Evolutionary conservation across 30 jellyfish, hydroid and myxozoan species (phyloP), one percentile per base, ranked within the genome.

Genomic region (Haliclystus octoradiatus): DNA sequence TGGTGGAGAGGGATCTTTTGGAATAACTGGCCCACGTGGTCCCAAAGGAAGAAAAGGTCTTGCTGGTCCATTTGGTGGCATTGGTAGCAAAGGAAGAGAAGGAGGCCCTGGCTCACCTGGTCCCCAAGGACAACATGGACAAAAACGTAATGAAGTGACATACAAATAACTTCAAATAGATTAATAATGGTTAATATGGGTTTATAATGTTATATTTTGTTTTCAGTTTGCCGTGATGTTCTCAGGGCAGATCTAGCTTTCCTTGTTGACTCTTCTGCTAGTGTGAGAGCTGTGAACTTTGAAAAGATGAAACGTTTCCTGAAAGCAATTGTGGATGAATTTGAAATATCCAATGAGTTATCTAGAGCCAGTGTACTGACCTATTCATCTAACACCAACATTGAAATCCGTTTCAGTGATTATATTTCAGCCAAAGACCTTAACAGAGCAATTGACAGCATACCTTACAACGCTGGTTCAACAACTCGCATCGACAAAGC

Each of bases 91-190:
- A 74, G 98, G 98, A 12, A 62, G 69, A 40, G 73, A 72, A 28
- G 98, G 98, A 14, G 68, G 28, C 9, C 78, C 63, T 5, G 92
- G 92, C 29, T 27, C 34, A 57, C 89, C 93, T 34, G 98, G 98
- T 2, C 81, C 95, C 3, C 66, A 82, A 27, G 98, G 98, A 63
- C 65, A 50, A 60, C 95, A 82, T 19, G 98, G 98, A 50, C 85
- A 80, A 23, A 77, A 88, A 62, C 80, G 93, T 79, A 78, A 68
- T 81, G 40, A 15, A n/a, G n/a, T n/a, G n/a, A n/a, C n/a, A n/a
- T n/a, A n/a, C n/a, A n/a, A n/a, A n/a, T n/a, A n/a, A n/a, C n/a
- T n/a, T n/a, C n/a, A n/a, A n/a, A n/a, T n/a, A n/a, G n/a, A n/a
- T n/a, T n/a, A n/a, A n/a, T n/a, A n/a, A n/a, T n/a, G n/a, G n/a